Evolutionary conservation across 2,888 invertebrate genomes (phyloP).

Genomic region (Danaus chrysippus): DNA sequence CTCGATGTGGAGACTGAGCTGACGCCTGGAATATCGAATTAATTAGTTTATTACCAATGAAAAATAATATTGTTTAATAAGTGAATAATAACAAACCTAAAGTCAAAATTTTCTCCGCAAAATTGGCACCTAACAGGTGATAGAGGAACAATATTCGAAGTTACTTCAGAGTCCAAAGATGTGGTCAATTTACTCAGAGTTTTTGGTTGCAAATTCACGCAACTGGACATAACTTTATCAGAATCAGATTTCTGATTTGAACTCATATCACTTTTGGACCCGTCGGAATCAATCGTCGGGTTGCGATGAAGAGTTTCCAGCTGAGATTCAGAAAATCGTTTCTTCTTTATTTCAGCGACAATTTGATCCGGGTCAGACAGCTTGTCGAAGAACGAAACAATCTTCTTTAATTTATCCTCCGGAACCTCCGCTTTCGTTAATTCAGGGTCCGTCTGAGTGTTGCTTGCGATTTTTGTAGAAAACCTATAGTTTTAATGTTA

Average conservation of each 20-base stretch:
- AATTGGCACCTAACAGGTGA: slow-evolving; percentile 44
- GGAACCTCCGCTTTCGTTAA: slow-evolving; percentile 40
- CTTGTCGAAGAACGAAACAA: slow-evolving; percentile 69
- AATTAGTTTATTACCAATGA: not conserved
- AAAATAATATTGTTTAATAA: not conserved
- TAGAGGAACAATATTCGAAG: slow-evolving; percentile 31
- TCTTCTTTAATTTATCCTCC: slow-evolving; percentile 66
- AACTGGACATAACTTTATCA: slow-evolving; percentile 47
- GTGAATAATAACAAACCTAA: slow-evolving; percentile 40
- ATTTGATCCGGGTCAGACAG: slow-evolving; percentile 51
- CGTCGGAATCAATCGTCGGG: slow-evolving; percentile 25
- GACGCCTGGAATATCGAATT: slow-evolving; percentile 44
- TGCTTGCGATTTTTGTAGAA: slow-evolving; percentile 41
- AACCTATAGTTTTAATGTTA: slow-evolving; percentile 12
- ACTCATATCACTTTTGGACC: slow-evolving; percentile 26
- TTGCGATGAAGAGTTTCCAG: slow-evolving; percentile 34
- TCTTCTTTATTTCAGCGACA: slow-evolving; percentile 48
- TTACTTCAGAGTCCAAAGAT: slow-evolving; percentile 37
- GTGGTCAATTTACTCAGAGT: slow-evolving; percentile 26
- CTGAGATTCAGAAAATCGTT: slow-evolving; percentile 46
- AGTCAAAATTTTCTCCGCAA: slow-evolving; percentile 56
- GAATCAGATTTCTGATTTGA: slow-evolving; percentile 26
- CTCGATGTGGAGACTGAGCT: slow-evolving; percentile 56
- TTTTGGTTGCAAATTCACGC: slow-evolving; percentile 38
- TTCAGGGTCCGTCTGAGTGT: slow-evolving; percentile 60